Base-by-base conservation (phyloP, 92 coral and sea anemone genomes). In the Palythoa caribaeorum region DNA sequence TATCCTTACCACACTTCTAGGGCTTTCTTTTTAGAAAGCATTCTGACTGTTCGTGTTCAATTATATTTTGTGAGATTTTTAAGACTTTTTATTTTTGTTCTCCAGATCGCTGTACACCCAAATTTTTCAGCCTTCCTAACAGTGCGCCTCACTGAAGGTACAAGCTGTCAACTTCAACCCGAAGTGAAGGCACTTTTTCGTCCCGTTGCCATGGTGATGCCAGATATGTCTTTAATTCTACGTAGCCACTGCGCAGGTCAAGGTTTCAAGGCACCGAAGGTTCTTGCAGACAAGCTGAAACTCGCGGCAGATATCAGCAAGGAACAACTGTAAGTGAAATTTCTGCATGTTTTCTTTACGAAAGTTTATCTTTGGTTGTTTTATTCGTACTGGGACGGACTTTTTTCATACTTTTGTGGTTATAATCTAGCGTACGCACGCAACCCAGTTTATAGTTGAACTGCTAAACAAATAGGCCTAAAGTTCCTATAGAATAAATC, bases 181-280 rank as follows among this genome's bases (percentile, higher is more conserved):
- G 99, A 97, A 90, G 91, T 97, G 80, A 88, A 89, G 21, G 99
- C 96, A 50, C 87, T 95, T 55, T 97, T 97, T 78, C 97, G 99
- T 76, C 70, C 97, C 50, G 92, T 97, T 80, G 92, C 98, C 65
- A 90, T 97, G 98, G 97, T 97, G 73, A 91, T 92, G 93, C 98
- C 99, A 14, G 99, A 97, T 79, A 90, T 93, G 71, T 83, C 98
- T 0, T 88, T 95, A 16, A 90, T 97, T 81, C 92, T 97, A 89
- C 95, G 99, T 90, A 95, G 98, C 63, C 93, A 97, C 38, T 95
- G 99, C 81, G 99, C 98, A 3, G 98, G 99, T 52, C 99, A 97
- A 70, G 99, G 99, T 4, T 95, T 97, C 89, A 97, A 95, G 85
- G 95, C 99, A 21, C 98, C 98, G 37, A 97, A 95, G 92, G 90